Percentiles rank a stretch among this genome's conserved stretches.
Conservation (phyloP, 2,113 vertebrate genomes). For the Prunella himalayana region DNA sequence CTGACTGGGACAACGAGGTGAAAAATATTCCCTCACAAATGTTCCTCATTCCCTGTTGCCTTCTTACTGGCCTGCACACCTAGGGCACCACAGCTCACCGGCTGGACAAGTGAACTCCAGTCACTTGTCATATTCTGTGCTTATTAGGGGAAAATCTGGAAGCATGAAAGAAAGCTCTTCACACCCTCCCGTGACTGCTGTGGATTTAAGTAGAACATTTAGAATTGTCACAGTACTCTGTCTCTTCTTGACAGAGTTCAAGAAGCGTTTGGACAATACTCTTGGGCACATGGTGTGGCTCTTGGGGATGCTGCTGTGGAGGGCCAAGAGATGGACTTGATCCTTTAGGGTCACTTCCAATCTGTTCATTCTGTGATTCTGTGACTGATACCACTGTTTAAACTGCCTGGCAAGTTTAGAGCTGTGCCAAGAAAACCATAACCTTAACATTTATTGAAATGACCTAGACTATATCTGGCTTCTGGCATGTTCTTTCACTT, state of each 20-base stretch:
- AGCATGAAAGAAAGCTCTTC: accelerated
- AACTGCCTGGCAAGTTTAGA: not conserved
- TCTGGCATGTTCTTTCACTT: not conserved
- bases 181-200: not conserved
- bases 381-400: not conserved
- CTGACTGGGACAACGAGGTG: not conserved
- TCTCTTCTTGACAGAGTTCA: not conserved
- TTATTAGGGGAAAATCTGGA: not conserved
- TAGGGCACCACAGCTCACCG: not conserved
- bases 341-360: not conserved
- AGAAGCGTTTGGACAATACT: not conserved
- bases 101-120: not conserved
- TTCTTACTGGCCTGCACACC: not conserved
- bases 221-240: not conserved
- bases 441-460: not conserved
- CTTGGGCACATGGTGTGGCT: accelerated
- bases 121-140: not conserved
- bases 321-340: not conserved
- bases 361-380: not conserved
- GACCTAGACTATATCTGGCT: not conserved
- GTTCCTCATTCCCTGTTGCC: not conserved
- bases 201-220: not conserved
- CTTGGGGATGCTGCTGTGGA: not conserved
- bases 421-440: not conserved
- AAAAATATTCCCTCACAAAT: not conserved